Evolutionary conservation across 2,113 vertebrate species (phyloP).

Genomic region (Neofelis nebulosa): DNA sequence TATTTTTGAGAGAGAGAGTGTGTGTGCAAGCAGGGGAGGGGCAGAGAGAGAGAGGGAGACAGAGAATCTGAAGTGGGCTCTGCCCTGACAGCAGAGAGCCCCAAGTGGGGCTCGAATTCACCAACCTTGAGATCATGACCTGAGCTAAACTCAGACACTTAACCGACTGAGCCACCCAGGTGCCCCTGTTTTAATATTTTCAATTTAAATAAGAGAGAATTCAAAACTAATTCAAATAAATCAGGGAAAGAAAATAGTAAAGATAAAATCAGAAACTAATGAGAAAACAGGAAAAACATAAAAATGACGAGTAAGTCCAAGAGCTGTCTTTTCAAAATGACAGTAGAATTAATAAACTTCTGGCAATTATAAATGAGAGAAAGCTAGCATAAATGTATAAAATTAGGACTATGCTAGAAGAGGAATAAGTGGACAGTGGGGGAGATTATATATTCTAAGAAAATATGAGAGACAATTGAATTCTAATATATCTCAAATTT

Average conservation of each 20-base stretch:
- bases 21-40: too few species aligned
- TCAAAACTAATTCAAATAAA: conserved; percentile 28
- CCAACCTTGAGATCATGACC: too few species aligned
- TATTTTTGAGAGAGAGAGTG: too few species aligned
- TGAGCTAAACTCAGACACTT: too few species aligned
- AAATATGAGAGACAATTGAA: conserved; percentile 17
- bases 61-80: too few species aligned
- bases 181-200: not conserved
- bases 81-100: too few species aligned
- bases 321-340: conserved; percentile 33
- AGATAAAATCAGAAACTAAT: conserved; percentile 36
- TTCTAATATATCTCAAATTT: conserved; percentile 36
- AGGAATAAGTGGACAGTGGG: not conserved
- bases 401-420: conserved; percentile 32
- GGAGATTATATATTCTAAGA: conserved; percentile 14
- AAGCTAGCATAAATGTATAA: conserved; percentile 26
- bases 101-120: too few species aligned
- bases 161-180: too few species aligned
- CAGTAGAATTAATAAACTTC: not conserved
- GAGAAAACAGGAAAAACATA: conserved; percentile 45
- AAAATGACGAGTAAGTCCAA: not conserved
- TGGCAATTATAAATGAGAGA: conserved; percentile 31
- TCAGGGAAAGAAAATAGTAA: not conserved
- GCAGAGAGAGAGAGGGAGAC: too few species aligned
- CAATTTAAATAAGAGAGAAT: not conserved